Evolutionary conservation across 2,113 vertebrate species (phyloP).

Genomic region (Corythornis cristatus): DNA sequence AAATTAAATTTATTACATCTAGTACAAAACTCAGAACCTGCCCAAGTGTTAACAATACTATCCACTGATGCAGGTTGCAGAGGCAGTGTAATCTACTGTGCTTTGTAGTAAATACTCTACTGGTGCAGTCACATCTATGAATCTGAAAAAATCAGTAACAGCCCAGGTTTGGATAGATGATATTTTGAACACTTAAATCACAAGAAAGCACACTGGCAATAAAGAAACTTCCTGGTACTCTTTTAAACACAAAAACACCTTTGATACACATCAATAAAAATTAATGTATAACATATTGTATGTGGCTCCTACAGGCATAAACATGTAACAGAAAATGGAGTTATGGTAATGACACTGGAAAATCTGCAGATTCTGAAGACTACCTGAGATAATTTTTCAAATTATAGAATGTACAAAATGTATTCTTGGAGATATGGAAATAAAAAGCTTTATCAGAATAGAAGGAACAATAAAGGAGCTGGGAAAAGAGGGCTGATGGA

Average conservation of each 20-base stretch:
- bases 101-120: not conserved
- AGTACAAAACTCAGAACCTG: no score
- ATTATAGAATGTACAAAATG: not conserved
- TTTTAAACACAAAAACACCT: not conserved
- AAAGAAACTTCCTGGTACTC: not conserved
- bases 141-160: not conserved
- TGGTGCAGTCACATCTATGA: not conserved
- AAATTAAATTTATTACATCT: no score
- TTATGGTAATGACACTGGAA: not conserved
- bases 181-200: not conserved
- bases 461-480: not conserved
- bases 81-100: no score
- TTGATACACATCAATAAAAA: not conserved
- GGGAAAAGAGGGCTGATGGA: not conserved
- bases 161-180: not conserved
- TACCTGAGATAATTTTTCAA: not conserved
- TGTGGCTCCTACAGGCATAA: not conserved
- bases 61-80: no score
- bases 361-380: not conserved
- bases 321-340: not conserved
- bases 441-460: not conserved
- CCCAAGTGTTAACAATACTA: no score
- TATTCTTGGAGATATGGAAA: not conserved
- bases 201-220: not conserved
- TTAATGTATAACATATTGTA: not conserved